Evolutionary conservation across 2,797 vertebrate genomes (phyloP).

Genomic region (Lithobates pipiens): DNA sequence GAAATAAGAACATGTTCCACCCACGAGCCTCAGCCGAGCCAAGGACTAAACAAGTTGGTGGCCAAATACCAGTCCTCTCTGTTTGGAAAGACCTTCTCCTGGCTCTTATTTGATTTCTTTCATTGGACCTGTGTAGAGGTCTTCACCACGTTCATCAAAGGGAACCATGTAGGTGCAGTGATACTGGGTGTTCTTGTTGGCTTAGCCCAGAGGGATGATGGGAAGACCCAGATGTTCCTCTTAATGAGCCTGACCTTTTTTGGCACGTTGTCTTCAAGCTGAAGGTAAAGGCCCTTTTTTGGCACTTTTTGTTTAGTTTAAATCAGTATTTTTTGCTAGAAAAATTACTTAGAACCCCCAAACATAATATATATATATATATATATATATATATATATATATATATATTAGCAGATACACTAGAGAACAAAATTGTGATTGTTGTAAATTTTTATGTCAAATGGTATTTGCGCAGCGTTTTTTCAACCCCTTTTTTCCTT

Average conservation of each 20-base stretch:
- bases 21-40: slow-evolving; percentile 32
- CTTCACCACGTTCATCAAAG: slow-evolving; percentile 1
- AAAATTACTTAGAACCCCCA: too few relatives aligned
- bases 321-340: too few relatives aligned
- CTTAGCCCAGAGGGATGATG: neutral
- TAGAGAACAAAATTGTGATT: too few relatives aligned
- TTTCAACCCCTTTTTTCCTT: too few relatives aligned
- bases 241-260: neutral
- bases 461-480: too few relatives aligned
- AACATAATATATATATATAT: too few relatives aligned
- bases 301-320: too few relatives aligned
- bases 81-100: slow-evolving; percentile 35
- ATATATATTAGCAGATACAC: too few relatives aligned
- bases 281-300: too few relatives aligned
- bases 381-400: too few relatives aligned
- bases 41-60: slow-evolving; percentile 31
- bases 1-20: slow-evolving; percentile 38
- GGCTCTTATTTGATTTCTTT: slow-evolving; percentile 28
- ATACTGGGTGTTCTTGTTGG: slow-evolving; percentile 31
- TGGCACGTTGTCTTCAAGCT: too few relatives aligned
- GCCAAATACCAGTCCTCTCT: slow-evolving; percentile 33
- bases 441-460: too few relatives aligned
- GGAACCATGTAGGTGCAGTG: neutral
- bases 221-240: neutral
- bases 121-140: slow-evolving; percentile 19